These are phyloP conservation scores for Parnassius apollo DNA, from an alignment of 2,888 invertebrate genomes.

Conservation along the genomic window DNA sequence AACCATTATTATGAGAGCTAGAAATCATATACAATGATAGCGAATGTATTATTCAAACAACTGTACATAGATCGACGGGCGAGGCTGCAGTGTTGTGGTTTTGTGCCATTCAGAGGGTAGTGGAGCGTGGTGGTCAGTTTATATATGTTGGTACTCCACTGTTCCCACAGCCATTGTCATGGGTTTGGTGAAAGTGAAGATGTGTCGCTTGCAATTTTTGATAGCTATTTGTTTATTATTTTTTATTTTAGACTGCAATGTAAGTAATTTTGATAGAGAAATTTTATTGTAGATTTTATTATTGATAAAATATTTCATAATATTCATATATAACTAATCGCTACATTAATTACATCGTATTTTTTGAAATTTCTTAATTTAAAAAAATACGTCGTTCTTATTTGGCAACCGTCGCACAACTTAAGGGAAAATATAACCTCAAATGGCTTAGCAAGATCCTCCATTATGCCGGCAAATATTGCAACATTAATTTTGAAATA, in stretches of 20 bases:
- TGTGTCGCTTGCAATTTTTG: constrained; percentile 43
- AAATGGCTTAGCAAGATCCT: too few species aligned
- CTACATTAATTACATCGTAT: too few species aligned
- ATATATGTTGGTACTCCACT: constrained; percentile 29
- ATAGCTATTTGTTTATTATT: constrained; percentile 19
- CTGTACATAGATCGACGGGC: constrained; percentile 6
- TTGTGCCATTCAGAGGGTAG: constrained; percentile 31
- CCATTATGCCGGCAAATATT: too few species aligned
- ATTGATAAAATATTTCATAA: too few species aligned
- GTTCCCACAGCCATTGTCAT: constrained; percentile 38
- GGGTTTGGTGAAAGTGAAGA: constrained; percentile 39
- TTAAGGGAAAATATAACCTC: too few species aligned
- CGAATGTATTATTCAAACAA: constrained; percentile 23
- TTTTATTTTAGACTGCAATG: constrained; percentile 11
- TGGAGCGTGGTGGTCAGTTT: constrained; percentile 54
- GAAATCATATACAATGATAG: constrained; percentile 19
- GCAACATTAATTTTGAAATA: too few species aligned
- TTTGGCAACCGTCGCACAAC: too few species aligned
- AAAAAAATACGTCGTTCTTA: too few species aligned
- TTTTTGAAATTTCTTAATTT: too few species aligned
- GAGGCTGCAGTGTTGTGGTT: constrained; percentile 21
- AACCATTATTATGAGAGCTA: constrained; percentile 22
- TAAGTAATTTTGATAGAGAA: constrained; percentile 12
- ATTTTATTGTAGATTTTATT: background rate
- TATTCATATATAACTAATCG: too few species aligned